A percentile compares a stretch with the other conserved stretches of the same genome.
These are phyloP conservation scores for Nemotelus nigrinus DNA, from an alignment of 2,888 invertebrate species.

Conservation along the genomic window DNA sequence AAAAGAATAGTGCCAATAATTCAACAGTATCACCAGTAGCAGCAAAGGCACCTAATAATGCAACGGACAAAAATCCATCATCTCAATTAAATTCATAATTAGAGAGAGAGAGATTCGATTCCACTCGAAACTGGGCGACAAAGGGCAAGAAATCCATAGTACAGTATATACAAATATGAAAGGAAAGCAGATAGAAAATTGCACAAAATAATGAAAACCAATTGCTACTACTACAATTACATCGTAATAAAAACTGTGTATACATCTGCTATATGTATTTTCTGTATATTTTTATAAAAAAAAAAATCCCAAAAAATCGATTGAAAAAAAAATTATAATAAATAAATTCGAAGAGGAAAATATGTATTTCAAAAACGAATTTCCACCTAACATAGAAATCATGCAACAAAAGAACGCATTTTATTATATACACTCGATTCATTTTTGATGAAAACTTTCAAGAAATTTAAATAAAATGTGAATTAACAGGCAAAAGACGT, in stretches of 20 bases:
- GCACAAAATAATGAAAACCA: background rate
- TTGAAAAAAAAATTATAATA: background rate
- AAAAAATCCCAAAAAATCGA: background rate
- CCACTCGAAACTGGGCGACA: background rate
- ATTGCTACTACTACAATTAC: slow-evolving; percentile 19
- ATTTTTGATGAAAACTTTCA: slow-evolving; percentile 8
- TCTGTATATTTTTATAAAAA: slow-evolving; percentile 36
- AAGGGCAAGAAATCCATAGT: background rate
- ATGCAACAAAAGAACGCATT: background rate
- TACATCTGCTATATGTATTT: slow-evolving; percentile 16
- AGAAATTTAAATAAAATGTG: slow-evolving; percentile 8
- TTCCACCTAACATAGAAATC: slow-evolving; percentile 18
- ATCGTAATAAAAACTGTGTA: slow-evolving; percentile 6
- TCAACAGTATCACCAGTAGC: slow-evolving; percentile 37
- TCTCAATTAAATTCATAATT: slow-evolving; percentile 51
- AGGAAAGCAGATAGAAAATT: background rate
- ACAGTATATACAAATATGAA: background rate
- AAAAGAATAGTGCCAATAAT: slow-evolving; percentile 58
- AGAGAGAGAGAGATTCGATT: background rate
- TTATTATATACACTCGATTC: background rate
- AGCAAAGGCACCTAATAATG: slow-evolving; percentile 43
- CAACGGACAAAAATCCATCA: slow-evolving; percentile 48
- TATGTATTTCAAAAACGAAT: slow-evolving; percentile 17
- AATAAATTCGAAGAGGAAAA: slow-evolving; percentile 2
- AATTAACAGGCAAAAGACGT: slow-evolving; percentile 31